phyloP scores from a whole-genome alignment of 2,888 invertebrate species.

The Balanococcus diminutus region DNA sequence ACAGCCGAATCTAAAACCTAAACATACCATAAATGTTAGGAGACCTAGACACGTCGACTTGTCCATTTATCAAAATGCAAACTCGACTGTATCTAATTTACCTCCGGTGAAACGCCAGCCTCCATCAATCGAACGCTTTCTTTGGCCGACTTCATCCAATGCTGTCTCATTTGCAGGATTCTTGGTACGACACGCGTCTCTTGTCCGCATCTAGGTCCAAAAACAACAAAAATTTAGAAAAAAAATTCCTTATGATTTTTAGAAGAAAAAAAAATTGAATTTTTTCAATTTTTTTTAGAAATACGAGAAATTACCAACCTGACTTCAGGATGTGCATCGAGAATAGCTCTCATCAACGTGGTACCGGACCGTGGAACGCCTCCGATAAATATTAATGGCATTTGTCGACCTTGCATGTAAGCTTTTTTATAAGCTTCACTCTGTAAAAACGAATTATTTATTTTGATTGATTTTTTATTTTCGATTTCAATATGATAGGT shows the following conservation, averaged over 20 bases:
- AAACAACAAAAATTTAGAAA: background rate
- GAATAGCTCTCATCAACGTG: conserved; percentile 95
- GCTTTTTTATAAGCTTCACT: conserved; percentile 57
- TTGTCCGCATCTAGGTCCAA: conserved; percentile 80
- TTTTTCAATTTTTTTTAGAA: background rate
- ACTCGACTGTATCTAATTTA: conserved; percentile 59
- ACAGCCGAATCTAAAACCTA: conserved; percentile 91
- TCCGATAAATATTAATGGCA: conserved; percentile 96
- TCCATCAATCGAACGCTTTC: conserved; percentile 88
- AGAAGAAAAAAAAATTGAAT: too few relatives aligned
- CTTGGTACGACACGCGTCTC: conserved; percentile 97
- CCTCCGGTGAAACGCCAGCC: conserved; percentile 90
- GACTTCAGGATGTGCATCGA: conserved; percentile 96
- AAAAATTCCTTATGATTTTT: too few relatives aligned
- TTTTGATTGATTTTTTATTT: background rate
- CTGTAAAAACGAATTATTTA: background rate
- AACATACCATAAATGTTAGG: conserved; percentile 55
- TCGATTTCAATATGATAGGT: too few relatives aligned
- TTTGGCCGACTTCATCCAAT: conserved; percentile 94
- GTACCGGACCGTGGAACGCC: conserved; percentile 98
- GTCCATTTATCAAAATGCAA: conserved; percentile 3
- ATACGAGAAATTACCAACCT: conserved; percentile 66
- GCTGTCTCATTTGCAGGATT: conserved; percentile 90
- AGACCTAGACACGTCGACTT: background rate
- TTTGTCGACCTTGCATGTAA: conserved; percentile 80